phyloP scores from a whole-genome alignment of 2,113 vertebrate genomes.

The Apodemus sylvaticus region DNA sequence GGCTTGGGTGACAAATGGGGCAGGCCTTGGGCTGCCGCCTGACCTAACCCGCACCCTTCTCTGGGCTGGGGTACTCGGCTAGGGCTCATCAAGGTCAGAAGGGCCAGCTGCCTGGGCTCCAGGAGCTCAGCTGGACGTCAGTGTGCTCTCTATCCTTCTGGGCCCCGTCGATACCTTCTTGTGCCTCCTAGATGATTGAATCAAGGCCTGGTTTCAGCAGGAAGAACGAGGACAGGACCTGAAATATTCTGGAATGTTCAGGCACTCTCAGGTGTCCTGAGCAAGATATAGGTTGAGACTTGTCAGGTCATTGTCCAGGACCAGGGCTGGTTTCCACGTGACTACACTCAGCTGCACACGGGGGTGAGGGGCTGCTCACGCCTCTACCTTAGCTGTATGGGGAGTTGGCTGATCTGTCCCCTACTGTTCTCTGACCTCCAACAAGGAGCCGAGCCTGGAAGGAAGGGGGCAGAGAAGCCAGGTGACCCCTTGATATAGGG shows the following conservation, averaged over 20 bases:
- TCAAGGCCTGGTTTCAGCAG: background rate
- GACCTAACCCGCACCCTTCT: background rate
- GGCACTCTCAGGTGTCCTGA: background rate
- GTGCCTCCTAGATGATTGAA: rapidly evolving
- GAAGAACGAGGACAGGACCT: background rate
- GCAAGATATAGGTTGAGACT: background rate
- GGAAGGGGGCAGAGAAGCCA: background rate
- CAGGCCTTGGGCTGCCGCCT: background rate
- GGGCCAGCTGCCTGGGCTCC: rapidly evolving
- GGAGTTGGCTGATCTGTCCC: background rate
- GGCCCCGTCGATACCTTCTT: background rate
- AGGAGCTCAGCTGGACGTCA: rapidly evolving
- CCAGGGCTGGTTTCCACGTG: background rate
- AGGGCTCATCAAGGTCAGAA: background rate
- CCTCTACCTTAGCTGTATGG: background rate
- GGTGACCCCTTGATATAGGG: background rate
- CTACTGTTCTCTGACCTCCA: background rate
- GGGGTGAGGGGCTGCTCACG: background rate
- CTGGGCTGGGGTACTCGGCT: background rate
- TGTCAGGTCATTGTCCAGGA: background rate
- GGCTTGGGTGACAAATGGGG: background rate
- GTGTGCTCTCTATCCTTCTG: rapidly evolving
- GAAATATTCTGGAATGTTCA: background rate
- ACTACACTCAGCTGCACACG: too few relatives aligned
- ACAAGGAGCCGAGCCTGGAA: background rate